Evolutionary conservation across 2,797 vertebrate species (phyloP).

Genomic region (Phaenicophaeus curvirostris): DNA sequence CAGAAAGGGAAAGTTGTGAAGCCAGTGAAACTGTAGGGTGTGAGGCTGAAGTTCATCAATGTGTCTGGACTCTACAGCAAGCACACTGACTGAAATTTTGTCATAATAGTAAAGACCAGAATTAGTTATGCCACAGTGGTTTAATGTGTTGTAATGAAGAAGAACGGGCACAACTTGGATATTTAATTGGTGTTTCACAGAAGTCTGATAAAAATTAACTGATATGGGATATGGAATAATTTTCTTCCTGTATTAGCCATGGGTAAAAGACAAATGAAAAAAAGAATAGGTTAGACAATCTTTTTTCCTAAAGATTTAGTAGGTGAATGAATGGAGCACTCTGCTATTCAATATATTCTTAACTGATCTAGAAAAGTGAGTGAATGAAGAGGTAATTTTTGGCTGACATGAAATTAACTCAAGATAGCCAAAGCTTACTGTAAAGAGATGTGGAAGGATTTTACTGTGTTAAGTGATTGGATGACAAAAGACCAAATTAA

Average conservation of each 20-base stretch:
- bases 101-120: not conserved
- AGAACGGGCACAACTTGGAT: not conserved
- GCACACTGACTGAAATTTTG: not conserved
- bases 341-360: not conserved
- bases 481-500: conserved; percentile 14
- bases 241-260: not conserved
- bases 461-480: not conserved
- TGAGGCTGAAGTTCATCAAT: not conserved
- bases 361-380: not conserved
- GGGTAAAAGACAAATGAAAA: not conserved
- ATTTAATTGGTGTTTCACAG: not conserved
- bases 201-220: not conserved
- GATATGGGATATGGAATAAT: not conserved
- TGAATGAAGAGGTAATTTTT: not conserved
- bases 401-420: not conserved
- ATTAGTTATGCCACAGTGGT: not conserved
- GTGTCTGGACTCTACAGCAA: not conserved
- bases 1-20: not conserved
- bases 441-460: not conserved
- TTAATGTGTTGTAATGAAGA: not conserved
- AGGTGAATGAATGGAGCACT: not conserved
- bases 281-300: not conserved
- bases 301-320: not conserved
- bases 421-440: not conserved
- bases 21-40: not conserved